Base-by-base conservation (phyloP, 2,888 invertebrate genomes). In the Acrobasis consociella region DNA sequence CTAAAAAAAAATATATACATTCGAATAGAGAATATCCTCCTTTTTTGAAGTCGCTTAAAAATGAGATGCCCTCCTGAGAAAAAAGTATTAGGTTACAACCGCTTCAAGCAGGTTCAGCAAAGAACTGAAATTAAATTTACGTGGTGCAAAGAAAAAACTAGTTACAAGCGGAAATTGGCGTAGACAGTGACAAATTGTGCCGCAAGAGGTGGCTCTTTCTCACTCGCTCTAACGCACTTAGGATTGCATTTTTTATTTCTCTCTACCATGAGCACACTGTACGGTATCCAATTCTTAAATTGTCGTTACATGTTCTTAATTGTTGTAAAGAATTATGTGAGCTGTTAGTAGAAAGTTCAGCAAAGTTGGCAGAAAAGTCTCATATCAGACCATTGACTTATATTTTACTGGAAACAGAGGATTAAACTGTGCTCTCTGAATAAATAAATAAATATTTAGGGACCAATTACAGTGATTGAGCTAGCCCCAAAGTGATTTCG, bases 121-220 rank as follows among this genome's bases (percentile, higher is more conserved):
- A 87, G 84, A 86, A 76, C 82, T 87, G 79, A 90, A 91, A 91
- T 91, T 91, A 88, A 91, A 91, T 91, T 91, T 90, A 89, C 87
- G 87, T 86, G 85, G 82, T 79, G 86, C 83, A 87, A 89, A 87
- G 88, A 91, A 90, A 91, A 90, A 91, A 89, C 90, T 91, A 90
- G 89, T 91, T 91, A 89, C 89, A 85, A 85, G 86, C 82, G 88
- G 86, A 91, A 91, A 91, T 91, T 91, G 89, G 86, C 82, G 85
- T 83, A 84, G 91, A 91, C 91, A 90, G 86, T 91, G 91, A 91
- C 87, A 91, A 91, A 91, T 90, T 85, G 89, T 85, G 80, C 85
- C 84, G 77, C 86, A 81, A 86, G 85, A 87, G 83, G 79, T 81
- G 78, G 73, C 66, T 81, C 71, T 72, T 71, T 67, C 65, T 67